A percentile compares a stretch with the other conserved stretches of the same genome.
phyloP scores from a whole-genome alignment of 2,888 invertebrate species.

The Theodoxus fluviatilis region DNA sequence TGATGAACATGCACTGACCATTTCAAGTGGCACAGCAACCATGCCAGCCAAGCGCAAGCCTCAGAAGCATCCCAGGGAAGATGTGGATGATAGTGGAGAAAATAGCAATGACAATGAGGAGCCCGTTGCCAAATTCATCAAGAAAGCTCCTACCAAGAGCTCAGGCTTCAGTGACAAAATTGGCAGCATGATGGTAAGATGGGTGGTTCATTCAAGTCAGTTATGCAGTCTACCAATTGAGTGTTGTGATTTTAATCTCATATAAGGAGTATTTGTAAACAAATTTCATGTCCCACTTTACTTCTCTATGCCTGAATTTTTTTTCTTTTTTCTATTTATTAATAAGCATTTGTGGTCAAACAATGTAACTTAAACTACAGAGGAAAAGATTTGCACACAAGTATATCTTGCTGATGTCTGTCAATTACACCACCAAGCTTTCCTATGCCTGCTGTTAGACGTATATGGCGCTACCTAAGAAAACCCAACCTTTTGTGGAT shows the following conservation, averaged over 20 bases:
- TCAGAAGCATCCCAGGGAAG: slow-evolving; percentile 22
- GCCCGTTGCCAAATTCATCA: slow-evolving; percentile 30
- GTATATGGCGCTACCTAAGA: too few relatives aligned
- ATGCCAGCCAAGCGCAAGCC: too few relatives aligned
- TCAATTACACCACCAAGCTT: too few relatives aligned
- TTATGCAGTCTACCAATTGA: too few relatives aligned
- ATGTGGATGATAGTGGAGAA: slow-evolving; percentile 11
- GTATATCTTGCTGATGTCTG: too few relatives aligned
- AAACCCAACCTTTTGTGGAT: too few relatives aligned
- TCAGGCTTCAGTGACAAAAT: slow-evolving; percentile 29
- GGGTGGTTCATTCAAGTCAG: not conserved
- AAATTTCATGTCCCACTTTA: not conserved
- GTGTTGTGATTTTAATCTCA: too few relatives aligned
- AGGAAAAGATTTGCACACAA: not conserved
- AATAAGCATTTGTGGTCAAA: not conserved
- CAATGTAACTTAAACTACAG: too few relatives aligned
- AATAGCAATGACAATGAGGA: slow-evolving; percentile 5
- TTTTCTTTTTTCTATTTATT: not conserved
- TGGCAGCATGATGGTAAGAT: slow-evolving; percentile 35
- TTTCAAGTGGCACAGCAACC: too few relatives aligned
- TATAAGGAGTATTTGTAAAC: not conserved
- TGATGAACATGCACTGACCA: too few relatives aligned
- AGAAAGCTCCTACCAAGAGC: not conserved
- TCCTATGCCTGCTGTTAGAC: too few relatives aligned
- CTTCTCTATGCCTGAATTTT: not conserved